Evolutionary conservation across 1,140 invertebrate species (phyloP).

Genomic region (Coenobita brevimanus): DNA sequence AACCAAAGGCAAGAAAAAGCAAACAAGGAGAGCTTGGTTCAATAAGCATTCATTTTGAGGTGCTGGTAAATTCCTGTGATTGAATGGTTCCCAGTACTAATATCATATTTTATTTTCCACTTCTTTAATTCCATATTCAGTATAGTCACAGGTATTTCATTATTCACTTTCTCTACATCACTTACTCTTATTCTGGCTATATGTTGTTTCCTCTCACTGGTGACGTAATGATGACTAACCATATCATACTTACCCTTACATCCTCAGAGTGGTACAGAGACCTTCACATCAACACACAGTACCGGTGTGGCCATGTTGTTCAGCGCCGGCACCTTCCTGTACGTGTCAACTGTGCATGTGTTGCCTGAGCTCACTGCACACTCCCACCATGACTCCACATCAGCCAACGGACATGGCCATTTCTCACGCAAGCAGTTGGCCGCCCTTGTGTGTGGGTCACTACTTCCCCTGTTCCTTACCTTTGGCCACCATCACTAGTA

Average conservation of each 20-base stretch:
- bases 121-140: too few relatives aligned
- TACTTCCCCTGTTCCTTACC: constrained; percentile 90
- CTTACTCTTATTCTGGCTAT: too few relatives aligned
- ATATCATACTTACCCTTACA: neutral
- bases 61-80: too few relatives aligned
- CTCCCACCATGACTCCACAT: constrained; percentile 74
- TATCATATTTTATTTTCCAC: too few relatives aligned
- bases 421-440: constrained; percentile 86
- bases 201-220: too few relatives aligned
- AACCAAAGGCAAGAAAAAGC: too few relatives aligned
- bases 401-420: constrained; percentile 73
- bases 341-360: constrained; percentile 98
- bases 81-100: too few relatives aligned
- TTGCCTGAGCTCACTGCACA: constrained; percentile 87
- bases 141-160: too few relatives aligned
- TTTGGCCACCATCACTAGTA: constrained; percentile 91
- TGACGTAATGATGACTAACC: too few relatives aligned
- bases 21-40: too few relatives aligned
- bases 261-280: constrained; percentile 66
- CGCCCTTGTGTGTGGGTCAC: constrained; percentile 86
- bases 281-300: constrained; percentile 72
- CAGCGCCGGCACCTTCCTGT: constrained; percentile 98
- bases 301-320: constrained; percentile 98
- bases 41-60: too few relatives aligned
- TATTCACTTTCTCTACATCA: too few relatives aligned